These are phyloP conservation scores for Dascyllus trimaculatus DNA, from an alignment of 2,113 vertebrate species.

Conservation along the genomic window DNA sequence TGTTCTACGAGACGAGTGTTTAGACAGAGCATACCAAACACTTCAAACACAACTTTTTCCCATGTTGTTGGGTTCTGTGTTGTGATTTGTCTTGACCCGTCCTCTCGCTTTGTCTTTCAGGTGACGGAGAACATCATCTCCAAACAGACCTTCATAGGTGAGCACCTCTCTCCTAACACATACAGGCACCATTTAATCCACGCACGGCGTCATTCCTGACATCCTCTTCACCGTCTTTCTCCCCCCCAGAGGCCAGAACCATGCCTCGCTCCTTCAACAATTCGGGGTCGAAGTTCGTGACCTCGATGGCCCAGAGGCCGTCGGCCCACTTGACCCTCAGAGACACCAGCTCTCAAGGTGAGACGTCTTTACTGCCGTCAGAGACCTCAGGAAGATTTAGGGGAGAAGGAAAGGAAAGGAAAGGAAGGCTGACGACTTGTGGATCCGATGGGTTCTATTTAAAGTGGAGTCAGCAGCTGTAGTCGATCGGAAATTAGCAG, in stretches of 20 bases:
- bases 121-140: conserved; percentile 87
- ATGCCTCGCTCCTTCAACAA: conserved; percentile 83
- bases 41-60: too few relatives aligned
- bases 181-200: not conserved
- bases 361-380: conserved; percentile 22
- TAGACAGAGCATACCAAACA: too few relatives aligned
- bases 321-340: conserved; percentile 86
- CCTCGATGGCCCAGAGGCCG: conserved; percentile 81
- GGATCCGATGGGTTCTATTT: too few relatives aligned
- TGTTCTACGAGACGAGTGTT: too few relatives aligned
- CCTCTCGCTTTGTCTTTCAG: conserved; percentile 68
- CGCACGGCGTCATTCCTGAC: too few relatives aligned
- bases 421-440: too few relatives aligned
- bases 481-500: too few relatives aligned
- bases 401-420: not conserved
- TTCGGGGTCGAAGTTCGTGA: conserved; percentile 82
- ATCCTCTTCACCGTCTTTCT: conserved; percentile 1
- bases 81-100: not conserved
- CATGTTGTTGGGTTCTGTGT: not conserved
- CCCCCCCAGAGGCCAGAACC: conserved; percentile 79
- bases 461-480: too few relatives aligned
- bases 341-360: conserved; percentile 80
- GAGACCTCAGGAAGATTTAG: not conserved
- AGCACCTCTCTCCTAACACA: conserved; percentile 61
- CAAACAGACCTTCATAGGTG: conserved; percentile 84